Base-by-base conservation (phyloP, 2,113 vertebrate species). In the Elachura formosa region DNA sequence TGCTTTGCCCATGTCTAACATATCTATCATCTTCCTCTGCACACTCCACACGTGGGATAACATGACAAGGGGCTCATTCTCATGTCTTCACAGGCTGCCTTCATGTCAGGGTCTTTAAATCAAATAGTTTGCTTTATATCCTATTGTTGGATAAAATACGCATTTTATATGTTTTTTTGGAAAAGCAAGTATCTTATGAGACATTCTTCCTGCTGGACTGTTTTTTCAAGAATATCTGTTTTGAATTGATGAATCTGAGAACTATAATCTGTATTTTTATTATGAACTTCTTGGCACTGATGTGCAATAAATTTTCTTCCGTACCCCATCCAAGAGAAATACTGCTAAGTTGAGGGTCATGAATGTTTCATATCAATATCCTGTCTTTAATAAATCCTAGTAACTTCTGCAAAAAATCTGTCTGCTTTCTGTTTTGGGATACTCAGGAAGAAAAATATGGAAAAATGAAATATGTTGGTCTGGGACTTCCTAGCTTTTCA, bases 331-430 rank as follows among this genome's bases (percentile, higher is more conserved):
- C 94, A 97, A 94, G 82, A 95, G 90, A 97, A 97, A 96, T 94
- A 95, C n/a, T 86, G 68, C 84, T 74, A 93, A 89, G 84, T 77
- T 96, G 74, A 96, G 85, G 90, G 89, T 94, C 94, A 91, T 96
- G 93, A 96, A 95, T 95, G 89, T 96, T 97, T 96, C 93, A 91
- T 93, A 95, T 95, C 95, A 96, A 95, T 96, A 94, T 94, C 94
- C 91, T 94, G 84, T 85, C 91, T 93, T 90, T 91, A 90, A 93
- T 96, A 96, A 97, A 96, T 91, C 87, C 87, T 94, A 55, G 93
- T 86, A 91, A 96, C 64, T 96, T 91, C 71, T 96, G 72, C 46
- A 90, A 56, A 92, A 94, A 87, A 54, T 79, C 38, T 85, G 81
- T 79, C 94, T 94, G 56, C 91, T 96, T 90, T 85, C 62, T 95